phyloP scores from a whole-genome alignment of 2,888 invertebrate species.

The Trilocha varians region DNA sequence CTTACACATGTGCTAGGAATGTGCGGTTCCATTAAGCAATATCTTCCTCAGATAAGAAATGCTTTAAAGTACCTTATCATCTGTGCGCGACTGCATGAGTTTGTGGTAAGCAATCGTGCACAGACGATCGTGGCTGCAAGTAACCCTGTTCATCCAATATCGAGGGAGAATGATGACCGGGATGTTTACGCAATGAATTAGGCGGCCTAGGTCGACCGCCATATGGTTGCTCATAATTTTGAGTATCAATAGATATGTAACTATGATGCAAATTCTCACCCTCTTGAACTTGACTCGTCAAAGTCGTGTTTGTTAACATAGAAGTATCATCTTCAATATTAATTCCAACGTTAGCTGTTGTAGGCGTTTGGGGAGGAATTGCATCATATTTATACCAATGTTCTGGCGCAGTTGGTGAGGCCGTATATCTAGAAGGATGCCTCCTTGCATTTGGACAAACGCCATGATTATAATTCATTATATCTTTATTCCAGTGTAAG shows the following conservation, averaged over 20 bases:
- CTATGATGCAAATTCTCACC: constrained; percentile 78
- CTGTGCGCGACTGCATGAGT: constrained; percentile 63
- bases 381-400: constrained; percentile 81
- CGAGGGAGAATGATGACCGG: constrained; percentile 55
- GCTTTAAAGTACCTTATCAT: constrained; percentile 52
- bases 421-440: constrained; percentile 77
- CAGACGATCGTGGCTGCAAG: constrained; percentile 66
- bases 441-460: constrained; percentile 72
- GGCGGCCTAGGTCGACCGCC: constrained; percentile 61
- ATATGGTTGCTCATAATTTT: constrained; percentile 68
- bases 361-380: constrained; percentile 70
- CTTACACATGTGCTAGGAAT: constrained; percentile 67
- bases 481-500: constrained; percentile 75
- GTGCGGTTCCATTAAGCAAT: constrained; percentile 63
- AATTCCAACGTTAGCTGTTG: constrained; percentile 62
- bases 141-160: constrained; percentile 70
- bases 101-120: constrained; percentile 67
- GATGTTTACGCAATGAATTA: constrained; percentile 60
- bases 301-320: constrained; percentile 75
- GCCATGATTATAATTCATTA: constrained; percentile 68
- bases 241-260: constrained; percentile 78
- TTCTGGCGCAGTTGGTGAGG: constrained; percentile 81
- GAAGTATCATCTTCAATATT: constrained; percentile 75
- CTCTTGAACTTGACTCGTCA: constrained; percentile 77
- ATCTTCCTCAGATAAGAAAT: constrained; percentile 53